These are phyloP conservation scores for Drymodes brunneopygia DNA, from an alignment of 2,113 vertebrate genomes.

Conservation along the genomic window DNA sequence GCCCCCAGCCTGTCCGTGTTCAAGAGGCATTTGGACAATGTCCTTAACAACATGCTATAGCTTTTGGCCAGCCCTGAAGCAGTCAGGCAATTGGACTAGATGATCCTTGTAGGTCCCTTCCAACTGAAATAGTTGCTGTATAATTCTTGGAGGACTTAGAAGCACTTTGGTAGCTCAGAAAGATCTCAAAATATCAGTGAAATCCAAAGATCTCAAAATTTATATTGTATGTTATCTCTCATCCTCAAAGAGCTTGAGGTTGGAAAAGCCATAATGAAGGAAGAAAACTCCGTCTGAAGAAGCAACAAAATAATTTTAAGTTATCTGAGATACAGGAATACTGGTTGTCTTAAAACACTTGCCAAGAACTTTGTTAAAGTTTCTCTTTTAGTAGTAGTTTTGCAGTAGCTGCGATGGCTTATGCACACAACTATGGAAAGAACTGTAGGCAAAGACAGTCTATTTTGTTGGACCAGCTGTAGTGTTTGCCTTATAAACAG, in stretches of 20 bases:
- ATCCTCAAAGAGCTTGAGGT: background rate
- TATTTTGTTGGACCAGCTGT: background rate
- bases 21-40: background rate
- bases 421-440: background rate
- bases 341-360: background rate
- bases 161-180: background rate
- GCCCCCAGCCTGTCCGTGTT: background rate
- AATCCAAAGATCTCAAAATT: background rate
- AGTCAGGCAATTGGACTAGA: background rate
- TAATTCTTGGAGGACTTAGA: background rate
- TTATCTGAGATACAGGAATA: background rate
- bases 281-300: background rate
- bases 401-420: background rate
- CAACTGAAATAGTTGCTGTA: background rate
- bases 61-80: background rate
- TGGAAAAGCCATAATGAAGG: background rate
- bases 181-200: background rate
- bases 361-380: background rate
- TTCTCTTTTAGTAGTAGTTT: background rate
- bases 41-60: background rate
- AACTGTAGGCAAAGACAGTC: background rate
- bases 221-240: background rate
- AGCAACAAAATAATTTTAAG: background rate
- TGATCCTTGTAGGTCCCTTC: background rate
- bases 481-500: fast-evolving